Base-by-base conservation (phyloP, 2,888 invertebrate species). In the Cheilosia vulpina region DNA sequence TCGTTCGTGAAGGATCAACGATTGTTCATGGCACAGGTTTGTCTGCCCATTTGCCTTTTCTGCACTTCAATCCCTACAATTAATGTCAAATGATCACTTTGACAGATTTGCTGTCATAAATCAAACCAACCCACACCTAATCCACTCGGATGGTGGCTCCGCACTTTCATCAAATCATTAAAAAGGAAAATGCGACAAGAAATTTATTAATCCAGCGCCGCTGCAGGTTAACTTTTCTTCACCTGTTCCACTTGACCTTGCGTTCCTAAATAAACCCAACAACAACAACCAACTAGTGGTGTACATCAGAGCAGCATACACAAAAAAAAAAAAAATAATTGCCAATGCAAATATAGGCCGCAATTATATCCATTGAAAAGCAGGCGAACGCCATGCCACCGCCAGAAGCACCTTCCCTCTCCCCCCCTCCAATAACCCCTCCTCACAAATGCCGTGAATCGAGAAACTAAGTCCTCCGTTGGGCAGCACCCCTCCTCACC, bases 301-400 rank as follows among this genome's bases (percentile, higher is more conserved):
- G 27, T 27, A 27, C 27, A 7, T 27, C 27, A 27, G 27, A 27
- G 27, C 1, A 27, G 27, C 27, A 27, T 27, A 27, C 27, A 5
- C 21, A 21, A 21, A 4, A 31, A 41, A 7, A 27, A 24, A 50
- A 55, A 55, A 45, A 50, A 55, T 83, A 65, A 79, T 79, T 83
- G 63, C 73, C 79, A 63, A 79, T 73, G 79, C 73, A 84, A 79
- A 79, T 84, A 69, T 69, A 79, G 58, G 58, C 73, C 73, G 53
- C 50, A 84, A 73, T 63, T 78, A 78, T 72, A 73, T 73, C 63
- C 63, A 57, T 81, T 81, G 62, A 68, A 47, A 43, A 52, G 76
- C 17, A 65, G 63, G 34, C 69, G 57, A 24, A 72, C 31, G 38
- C 53, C 50, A 71, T 50, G 9, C 34, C 60, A 57, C 45, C 45